Conservation (phyloP, 2,888 invertebrate genomes). For the Pheosia gnoma region DNA sequence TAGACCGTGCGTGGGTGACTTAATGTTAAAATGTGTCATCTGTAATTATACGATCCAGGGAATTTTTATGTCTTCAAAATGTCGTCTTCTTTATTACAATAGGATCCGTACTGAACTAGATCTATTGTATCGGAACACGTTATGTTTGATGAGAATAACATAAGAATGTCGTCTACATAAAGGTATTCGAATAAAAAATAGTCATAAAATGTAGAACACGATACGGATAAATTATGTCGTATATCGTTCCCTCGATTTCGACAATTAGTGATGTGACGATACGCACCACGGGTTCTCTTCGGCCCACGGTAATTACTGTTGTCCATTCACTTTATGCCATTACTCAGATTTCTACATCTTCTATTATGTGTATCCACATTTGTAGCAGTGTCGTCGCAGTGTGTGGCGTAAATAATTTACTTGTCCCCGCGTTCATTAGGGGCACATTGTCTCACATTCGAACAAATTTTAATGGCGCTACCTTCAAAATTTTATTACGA, state of each 20-base stretch:
- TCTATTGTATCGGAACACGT: conserved; percentile 72
- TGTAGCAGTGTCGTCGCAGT: conserved; percentile 61
- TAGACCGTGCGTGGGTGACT: conserved; percentile 78
- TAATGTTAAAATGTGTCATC: conserved; percentile 82
- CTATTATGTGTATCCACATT: conserved; percentile 68
- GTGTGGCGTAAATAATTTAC: conserved; percentile 80
- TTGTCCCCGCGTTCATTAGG: conserved; percentile 73
- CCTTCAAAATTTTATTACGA: conserved; percentile 69
- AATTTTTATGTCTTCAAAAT: conserved; percentile 81
- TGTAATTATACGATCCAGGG: conserved; percentile 81
- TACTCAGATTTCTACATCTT: conserved; percentile 77
- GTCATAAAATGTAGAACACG: conserved; percentile 42
- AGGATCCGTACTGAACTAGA: conserved; percentile 72
- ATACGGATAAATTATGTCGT: conserved; percentile 39
- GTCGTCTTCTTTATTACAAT: conserved; percentile 81
- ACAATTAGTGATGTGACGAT: conserved; percentile 73
- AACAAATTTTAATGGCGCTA: conserved; percentile 68
- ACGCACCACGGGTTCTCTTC: conserved; percentile 69
- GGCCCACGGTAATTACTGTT: conserved; percentile 74
- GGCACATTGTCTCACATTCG: conserved; percentile 69
- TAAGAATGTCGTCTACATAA: conserved; percentile 28
- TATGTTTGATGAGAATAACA: conserved; percentile 62
- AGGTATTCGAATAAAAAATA: conserved; percentile 26
- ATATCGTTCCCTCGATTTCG: conserved; percentile 53
- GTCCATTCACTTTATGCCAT: conserved; percentile 80